phyloP scores from a whole-genome alignment of 1,140 invertebrate genomes.

The Amyelois transitella region DNA sequence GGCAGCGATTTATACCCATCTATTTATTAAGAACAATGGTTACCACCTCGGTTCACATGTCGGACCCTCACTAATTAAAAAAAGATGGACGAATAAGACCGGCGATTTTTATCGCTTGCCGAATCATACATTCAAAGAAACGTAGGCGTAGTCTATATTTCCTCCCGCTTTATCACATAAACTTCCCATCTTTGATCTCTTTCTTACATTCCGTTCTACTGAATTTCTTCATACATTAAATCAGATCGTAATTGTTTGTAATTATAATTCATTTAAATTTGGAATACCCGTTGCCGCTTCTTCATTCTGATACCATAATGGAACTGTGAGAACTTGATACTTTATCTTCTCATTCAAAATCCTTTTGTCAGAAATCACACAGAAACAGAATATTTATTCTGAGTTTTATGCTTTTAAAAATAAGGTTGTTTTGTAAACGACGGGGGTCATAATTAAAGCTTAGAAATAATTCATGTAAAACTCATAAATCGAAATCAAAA shows the following conservation, averaged over 20 bases:
- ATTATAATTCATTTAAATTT: slow-evolving; percentile 69
- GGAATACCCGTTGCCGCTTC: slow-evolving; percentile 44
- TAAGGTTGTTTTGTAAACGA: no score
- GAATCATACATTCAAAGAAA: slow-evolving; percentile 60
- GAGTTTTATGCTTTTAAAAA: neutral
- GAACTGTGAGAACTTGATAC: slow-evolving; percentile 60
- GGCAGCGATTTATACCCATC: slow-evolving; percentile 47
- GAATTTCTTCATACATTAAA: slow-evolving; percentile 58
- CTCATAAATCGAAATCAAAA: slow-evolving; percentile 59
- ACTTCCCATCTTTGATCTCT: slow-evolving; percentile 25
- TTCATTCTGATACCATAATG: slow-evolving; percentile 51
- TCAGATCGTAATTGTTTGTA: slow-evolving; percentile 64
- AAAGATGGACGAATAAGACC: slow-evolving; percentile 69
- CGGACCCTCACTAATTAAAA: slow-evolving; percentile 70
- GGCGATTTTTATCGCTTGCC: slow-evolving; percentile 70
- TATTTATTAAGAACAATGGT: slow-evolving; percentile 68
- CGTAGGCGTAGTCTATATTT: slow-evolving; percentile 57
- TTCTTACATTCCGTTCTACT: slow-evolving; percentile 22
- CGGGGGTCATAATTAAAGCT: slow-evolving; percentile 3
- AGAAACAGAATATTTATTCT: neutral
- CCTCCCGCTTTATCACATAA: slow-evolving; percentile 38
- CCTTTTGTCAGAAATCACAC: no score
- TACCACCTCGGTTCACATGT: slow-evolving; percentile 62
- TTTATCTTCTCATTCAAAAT: slow-evolving; percentile 33
- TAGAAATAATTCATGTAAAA: slow-evolving; percentile 24